A percentile compares a stretch with the other conserved stretches of the same genome.
Conservation (phyloP, 2,113 vertebrate species). For the Tupaia tana region DNA sequence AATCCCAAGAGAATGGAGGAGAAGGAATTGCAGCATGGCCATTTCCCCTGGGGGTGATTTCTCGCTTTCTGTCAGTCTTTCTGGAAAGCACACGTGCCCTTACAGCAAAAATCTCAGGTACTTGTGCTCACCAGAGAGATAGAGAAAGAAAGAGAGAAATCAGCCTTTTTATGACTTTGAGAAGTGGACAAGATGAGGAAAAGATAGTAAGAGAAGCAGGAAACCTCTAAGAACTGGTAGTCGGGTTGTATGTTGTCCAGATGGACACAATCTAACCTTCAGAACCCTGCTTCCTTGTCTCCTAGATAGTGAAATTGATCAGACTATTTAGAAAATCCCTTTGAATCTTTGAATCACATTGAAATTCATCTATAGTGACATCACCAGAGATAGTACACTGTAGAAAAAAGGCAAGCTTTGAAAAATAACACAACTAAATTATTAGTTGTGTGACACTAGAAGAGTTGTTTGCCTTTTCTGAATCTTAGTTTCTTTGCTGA, state of each 20-base stretch:
- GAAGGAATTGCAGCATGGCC: too few relatives aligned
- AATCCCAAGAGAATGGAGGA: too few relatives aligned
- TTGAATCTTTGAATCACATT: constrained; percentile 23
- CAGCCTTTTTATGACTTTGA: not conserved
- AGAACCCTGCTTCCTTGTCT: not conserved
- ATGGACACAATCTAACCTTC: not conserved
- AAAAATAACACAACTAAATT: not conserved
- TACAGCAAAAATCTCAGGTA: too few relatives aligned
- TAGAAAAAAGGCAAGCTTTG: not conserved
- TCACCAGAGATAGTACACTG: not conserved
- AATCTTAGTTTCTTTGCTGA: not conserved
- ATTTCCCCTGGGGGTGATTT: too few relatives aligned
- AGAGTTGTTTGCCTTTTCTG: not conserved
- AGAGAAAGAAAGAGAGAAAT: too few relatives aligned
- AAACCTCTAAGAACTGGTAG: not conserved
- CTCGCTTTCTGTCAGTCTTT: too few relatives aligned
- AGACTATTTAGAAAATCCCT: constrained; percentile 5
- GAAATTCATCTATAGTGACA: not conserved
- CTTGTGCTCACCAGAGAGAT: too few relatives aligned
- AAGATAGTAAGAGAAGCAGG: not conserved
- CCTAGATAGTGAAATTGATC: not conserved
- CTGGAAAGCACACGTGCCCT: too few relatives aligned
- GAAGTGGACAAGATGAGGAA: not conserved
- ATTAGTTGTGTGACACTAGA: not conserved
- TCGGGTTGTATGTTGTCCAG: not conserved